Evolutionary conservation across 2,113 vertebrate genomes (phyloP).

Genomic region (Tautogolabrus adspersus): DNA sequence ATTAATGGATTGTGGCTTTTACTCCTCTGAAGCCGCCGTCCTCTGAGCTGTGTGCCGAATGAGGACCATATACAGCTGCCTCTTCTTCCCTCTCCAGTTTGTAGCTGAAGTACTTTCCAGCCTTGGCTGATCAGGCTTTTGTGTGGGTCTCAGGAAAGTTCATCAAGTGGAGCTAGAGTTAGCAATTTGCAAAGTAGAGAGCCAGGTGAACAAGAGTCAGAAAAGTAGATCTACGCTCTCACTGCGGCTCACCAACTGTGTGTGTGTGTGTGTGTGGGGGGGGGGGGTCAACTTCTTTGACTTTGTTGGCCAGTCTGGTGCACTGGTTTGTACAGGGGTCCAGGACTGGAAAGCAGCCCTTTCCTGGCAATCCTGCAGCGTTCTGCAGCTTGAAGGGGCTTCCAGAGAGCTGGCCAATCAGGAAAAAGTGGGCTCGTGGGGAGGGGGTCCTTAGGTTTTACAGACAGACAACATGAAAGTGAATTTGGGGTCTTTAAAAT

Average conservation of each 20-base stretch:
- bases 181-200: conserved; percentile 27
- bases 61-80: conserved; percentile 13
- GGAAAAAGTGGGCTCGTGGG: no score
- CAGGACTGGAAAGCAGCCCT: no score
- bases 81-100: conserved; percentile 32
- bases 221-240: conserved; percentile 32
- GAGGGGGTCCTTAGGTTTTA: no score
- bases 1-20: conserved; percentile 50
- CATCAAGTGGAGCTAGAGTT: conserved; percentile 10
- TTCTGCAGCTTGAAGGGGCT: no score
- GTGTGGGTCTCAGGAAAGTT: conserved; percentile 1
- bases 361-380: no score
- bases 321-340: no score
- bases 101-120: conserved; percentile 31
- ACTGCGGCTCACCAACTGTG: conserved; percentile 19
- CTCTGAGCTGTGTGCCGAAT: conserved; percentile 18
- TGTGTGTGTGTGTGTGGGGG: conserved; percentile 15
- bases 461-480: no score
- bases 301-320: no score
- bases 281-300: conserved; percentile 31
- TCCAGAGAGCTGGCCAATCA: no score
- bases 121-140: conserved; percentile 9
- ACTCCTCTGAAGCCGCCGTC: conserved; percentile 16
- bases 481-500: no score
- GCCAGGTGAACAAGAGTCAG: conserved; percentile 21